Evolutionary conservation across 2,888 invertebrate genomes (phyloP).

Genomic region (Limulus polyphemus): DNA sequence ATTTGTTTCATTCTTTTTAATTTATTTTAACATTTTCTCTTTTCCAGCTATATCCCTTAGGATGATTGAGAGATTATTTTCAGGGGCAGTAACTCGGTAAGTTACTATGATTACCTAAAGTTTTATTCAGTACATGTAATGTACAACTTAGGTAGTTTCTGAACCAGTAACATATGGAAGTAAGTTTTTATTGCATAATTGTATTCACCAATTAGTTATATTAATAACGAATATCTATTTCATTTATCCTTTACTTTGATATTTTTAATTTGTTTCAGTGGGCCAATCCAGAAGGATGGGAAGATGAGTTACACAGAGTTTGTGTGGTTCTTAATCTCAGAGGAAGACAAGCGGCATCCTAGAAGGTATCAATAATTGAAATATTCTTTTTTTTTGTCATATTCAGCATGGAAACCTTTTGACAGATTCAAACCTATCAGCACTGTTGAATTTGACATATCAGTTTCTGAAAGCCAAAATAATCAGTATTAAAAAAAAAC

Average conservation of each 20-base stretch:
- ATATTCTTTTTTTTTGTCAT: not conserved
- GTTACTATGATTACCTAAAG: conserved; percentile 3
- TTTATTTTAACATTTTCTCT: conserved; percentile 7
- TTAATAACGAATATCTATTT: too few relatives aligned
- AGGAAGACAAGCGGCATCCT: conserved; percentile 95
- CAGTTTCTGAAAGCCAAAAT: too few relatives aligned
- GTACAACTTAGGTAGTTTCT: too few relatives aligned
- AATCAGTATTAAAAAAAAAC: too few relatives aligned
- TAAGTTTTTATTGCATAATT: too few relatives aligned
- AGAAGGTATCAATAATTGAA: conserved; percentile 41
- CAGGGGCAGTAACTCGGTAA: conserved; percentile 79
- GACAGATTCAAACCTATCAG: too few relatives aligned
- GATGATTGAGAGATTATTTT: conserved; percentile 93
- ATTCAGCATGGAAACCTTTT: not conserved
- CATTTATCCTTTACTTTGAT: too few relatives aligned
- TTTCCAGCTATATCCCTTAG: conserved; percentile 79
- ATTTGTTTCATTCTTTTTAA: too few relatives aligned
- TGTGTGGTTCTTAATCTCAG: conserved; percentile 96
- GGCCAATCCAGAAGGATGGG: conserved; percentile 43
- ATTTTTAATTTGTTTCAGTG: conserved; percentile 34
- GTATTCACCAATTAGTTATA: too few relatives aligned
- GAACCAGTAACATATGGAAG: too few relatives aligned
- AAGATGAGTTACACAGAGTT: conserved; percentile 98
- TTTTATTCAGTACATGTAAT: too few relatives aligned
- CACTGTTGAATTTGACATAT: too few relatives aligned